Percentiles rank a stretch among this genome's conserved stretches.
These are phyloP conservation scores for Megalopta genalis DNA, from an alignment of 1,140 invertebrate species.

Conservation along the genomic window DNA sequence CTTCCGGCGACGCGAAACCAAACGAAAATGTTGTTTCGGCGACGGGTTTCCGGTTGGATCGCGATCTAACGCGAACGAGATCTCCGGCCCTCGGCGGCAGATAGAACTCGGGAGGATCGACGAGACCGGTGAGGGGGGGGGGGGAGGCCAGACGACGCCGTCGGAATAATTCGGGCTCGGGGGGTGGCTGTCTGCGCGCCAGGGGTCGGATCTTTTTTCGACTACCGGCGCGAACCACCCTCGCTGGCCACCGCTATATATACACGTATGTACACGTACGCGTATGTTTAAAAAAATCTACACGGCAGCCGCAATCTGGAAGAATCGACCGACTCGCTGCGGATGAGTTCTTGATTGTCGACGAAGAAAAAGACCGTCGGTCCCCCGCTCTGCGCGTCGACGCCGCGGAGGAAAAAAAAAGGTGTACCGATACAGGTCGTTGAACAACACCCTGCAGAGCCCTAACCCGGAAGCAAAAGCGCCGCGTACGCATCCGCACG, in stretches of 20 bases:
- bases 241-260: no score
- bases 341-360: constrained; percentile 63
- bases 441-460: constrained; percentile 61
- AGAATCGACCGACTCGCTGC: constrained; percentile 26
- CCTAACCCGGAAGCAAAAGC: constrained; percentile 75
- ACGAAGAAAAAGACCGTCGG: constrained; percentile 62
- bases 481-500: constrained; percentile 76
- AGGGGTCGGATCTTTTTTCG: no score
- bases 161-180: not conserved
- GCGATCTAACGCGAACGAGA: no score
- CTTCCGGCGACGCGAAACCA: constrained; percentile 2
- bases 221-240: no score
- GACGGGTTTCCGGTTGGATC: not conserved
- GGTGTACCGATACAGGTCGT: constrained; percentile 66
- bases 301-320: constrained; percentile 29
- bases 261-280: no score
- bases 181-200: no score
- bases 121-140: not conserved
- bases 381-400: constrained; percentile 46
- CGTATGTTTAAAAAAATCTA: no score
- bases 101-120: not conserved
- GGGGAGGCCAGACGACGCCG: no score
- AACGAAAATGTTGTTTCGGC: constrained; percentile 11
- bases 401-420: constrained; percentile 58
- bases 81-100: no score